Base-by-base conservation (phyloP, 2,113 vertebrate species). In the Odontophorus gujanensis region DNA sequence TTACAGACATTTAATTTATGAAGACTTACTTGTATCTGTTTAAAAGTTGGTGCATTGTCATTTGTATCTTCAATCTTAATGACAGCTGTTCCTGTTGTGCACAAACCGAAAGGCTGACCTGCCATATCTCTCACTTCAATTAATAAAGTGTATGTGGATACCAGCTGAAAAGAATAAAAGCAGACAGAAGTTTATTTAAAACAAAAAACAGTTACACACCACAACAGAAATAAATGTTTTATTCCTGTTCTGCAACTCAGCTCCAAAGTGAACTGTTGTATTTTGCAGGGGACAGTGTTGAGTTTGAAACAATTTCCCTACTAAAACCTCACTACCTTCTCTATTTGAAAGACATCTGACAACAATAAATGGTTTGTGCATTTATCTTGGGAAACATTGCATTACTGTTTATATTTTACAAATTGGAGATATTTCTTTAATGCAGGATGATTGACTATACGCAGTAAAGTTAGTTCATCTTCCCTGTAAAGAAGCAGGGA, bases 21-120 rank as follows among this genome's bases (percentile, higher is more conserved):
- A 57, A 58, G 43, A 98, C 98, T 98, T 98, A 99, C 99, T 47
- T 97, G 94, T 13, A 47, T 24, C 74, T 97, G 63, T 28, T n/a
- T 95, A 95, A 98, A 99, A 71, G 67, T 97, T 2, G 98, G 99
- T 26, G 98, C 91, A 68, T 99, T 98, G 94, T 99, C 98, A 80
- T 99, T 99, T 63, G 98, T 96, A 73, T 99, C 99, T 9, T 75
- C 59, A 0, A 99, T 69, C 8, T 18, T 73, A 88, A 99, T 85
- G 8, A 98, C 96, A 43, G 91, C 98, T 30, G 98, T 98, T 62
- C 97, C 98, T 4, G 98, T 99, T 4, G 36, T 98, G 59, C 81
- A 97, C 77, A 98, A 96, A 76, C 98, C 98, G 4, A n/a, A 91
- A 9, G 20, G 2, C 50, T 85, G 87, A 12, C 99, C 99, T 1